Evolutionary conservation across 2,113 vertebrate genomes (phyloP).

Genomic region (Antechinus stuartii): DNA sequence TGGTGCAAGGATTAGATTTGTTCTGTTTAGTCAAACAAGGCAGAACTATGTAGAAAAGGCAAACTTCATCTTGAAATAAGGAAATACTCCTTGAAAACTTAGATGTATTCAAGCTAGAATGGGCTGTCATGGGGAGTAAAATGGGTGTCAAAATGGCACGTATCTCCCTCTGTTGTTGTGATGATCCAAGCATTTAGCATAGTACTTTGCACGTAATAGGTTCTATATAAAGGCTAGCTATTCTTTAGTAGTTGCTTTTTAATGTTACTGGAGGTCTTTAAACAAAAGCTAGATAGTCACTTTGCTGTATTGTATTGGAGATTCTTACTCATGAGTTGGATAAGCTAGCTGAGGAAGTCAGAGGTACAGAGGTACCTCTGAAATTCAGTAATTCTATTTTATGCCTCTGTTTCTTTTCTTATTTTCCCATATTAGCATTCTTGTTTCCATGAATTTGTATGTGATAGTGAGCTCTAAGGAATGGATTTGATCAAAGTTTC

Average conservation of each 20-base stretch:
- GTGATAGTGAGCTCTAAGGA: not conserved
- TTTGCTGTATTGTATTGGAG: not conserved
- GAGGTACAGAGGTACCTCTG: not conserved
- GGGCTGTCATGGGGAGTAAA: no score
- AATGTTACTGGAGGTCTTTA: not conserved
- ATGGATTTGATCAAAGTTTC: no score
- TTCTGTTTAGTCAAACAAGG: no score
- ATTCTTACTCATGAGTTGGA: not conserved
- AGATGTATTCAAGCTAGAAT: not conserved
- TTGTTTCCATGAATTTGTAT: not conserved
- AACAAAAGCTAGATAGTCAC: not conserved
- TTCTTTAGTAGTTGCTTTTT: not conserved
- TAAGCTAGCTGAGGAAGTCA: not conserved
- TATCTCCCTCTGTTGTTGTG: not conserved
- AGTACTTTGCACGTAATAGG: not conserved
- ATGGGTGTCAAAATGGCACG: no score
- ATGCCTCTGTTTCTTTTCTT: not conserved
- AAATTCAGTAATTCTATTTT: not conserved
- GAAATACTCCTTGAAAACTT: not conserved
- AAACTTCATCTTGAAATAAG: no score
- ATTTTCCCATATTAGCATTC: not conserved
- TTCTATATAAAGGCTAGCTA: not conserved
- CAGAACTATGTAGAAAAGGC: no score
- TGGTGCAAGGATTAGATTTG: not conserved
- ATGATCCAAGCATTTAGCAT: not conserved